Percentiles rank a stretch among this genome's conserved stretches.
Evolutionary conservation across 2,888 invertebrate genomes (phyloP).

Genomic region (Patella ulyssiponensis): DNA sequence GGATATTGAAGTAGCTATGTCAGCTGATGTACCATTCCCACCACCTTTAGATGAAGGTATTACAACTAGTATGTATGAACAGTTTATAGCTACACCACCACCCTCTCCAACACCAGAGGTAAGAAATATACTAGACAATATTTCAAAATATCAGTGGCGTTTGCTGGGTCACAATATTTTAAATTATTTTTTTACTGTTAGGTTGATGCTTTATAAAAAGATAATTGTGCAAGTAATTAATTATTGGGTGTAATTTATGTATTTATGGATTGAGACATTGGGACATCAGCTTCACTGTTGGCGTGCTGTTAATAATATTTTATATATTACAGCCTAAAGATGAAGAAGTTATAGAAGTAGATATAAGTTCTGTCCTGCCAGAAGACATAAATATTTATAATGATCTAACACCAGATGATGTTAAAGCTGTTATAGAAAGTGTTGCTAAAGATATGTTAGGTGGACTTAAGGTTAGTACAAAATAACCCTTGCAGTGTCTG

Average conservation of each 20-base stretch:
- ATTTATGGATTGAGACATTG: no score
- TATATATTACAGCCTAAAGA: neutral
- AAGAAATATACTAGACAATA: neutral
- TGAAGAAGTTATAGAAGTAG: constrained; percentile 14
- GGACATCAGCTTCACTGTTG: neutral
- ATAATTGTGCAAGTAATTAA: no score
- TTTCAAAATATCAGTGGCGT: no score
- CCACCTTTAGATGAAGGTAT: constrained; percentile 68
- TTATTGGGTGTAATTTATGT: no score
- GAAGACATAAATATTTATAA: constrained; percentile 54
- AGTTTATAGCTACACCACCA: constrained; percentile 62
- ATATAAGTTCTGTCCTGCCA: constrained; percentile 28
- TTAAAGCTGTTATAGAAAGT: constrained; percentile 60
- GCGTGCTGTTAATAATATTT: neutral
- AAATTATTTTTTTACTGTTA: no score
- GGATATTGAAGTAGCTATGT: constrained; percentile 59
- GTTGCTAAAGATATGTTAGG: constrained; percentile 64
- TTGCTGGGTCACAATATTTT: no score
- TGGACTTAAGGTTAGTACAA: constrained; percentile 57
- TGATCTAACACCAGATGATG: constrained; percentile 62
- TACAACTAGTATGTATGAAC: constrained; percentile 47
- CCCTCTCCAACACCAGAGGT: constrained; percentile 59
- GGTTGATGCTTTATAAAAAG: no score
- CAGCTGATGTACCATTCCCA: constrained; percentile 65
- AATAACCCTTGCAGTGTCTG: no score